phyloP scores from a whole-genome alignment of 2,888 invertebrate genomes.

The Argyra leucocephala region DNA sequence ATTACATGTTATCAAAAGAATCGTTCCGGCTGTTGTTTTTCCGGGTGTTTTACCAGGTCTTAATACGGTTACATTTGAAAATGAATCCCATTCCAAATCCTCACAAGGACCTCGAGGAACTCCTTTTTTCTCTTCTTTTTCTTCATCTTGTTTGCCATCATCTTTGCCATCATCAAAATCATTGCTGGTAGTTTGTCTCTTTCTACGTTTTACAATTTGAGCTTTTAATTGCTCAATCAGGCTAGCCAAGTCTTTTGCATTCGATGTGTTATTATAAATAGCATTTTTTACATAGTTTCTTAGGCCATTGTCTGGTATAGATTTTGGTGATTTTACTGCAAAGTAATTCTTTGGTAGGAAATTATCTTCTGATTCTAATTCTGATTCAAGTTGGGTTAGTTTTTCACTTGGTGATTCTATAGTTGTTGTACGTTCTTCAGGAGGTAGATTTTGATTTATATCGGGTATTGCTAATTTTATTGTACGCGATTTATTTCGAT shows the following conservation, averaged over 20 bases:
- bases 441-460: slow-evolving; percentile 27
- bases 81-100: slow-evolving; percentile 36
- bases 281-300: slow-evolving; percentile 13
- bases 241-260: slow-evolving; percentile 22
- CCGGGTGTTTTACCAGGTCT: slow-evolving; percentile 61
- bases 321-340: not conserved
- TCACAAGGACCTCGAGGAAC: slow-evolving; percentile 57
- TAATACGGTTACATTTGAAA: slow-evolving; percentile 53
- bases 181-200: slow-evolving; percentile 23
- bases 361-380: slow-evolving; percentile 1
- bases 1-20: slow-evolving; percentile 65
- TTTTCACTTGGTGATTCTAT: slow-evolving; percentile 18
- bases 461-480: slow-evolving; percentile 29
- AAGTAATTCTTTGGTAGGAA: not conserved
- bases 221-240: slow-evolving; percentile 36
- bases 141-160: slow-evolving; percentile 27
- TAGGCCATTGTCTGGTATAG: not conserved
- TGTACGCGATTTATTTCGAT: slow-evolving; percentile 8
- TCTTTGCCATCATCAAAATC: slow-evolving; percentile 23
- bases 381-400: not conserved
- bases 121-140: slow-evolving; percentile 16
- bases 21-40: slow-evolving; percentile 65
- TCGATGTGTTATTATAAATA: slow-evolving; percentile 1
- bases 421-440: slow-evolving; percentile 19
- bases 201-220: slow-evolving; percentile 34